Conservation (phyloP, 2,888 invertebrate genomes). For the Seladonia tumulorum region DNA sequence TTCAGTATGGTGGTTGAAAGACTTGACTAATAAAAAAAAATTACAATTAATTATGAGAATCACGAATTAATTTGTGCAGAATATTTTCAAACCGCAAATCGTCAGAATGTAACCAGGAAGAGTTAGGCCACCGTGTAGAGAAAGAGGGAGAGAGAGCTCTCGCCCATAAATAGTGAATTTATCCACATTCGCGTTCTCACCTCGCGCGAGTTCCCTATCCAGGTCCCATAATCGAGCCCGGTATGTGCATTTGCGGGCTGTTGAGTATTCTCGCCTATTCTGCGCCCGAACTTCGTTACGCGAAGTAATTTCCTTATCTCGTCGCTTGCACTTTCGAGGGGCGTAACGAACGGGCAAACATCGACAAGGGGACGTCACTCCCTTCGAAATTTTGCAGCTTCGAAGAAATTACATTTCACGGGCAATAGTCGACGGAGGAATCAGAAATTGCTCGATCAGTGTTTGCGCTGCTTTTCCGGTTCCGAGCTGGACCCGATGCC, state of each 20-base stretch:
- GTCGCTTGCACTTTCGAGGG: slow-evolving; percentile 43
- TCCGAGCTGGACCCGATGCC: slow-evolving; percentile 23
- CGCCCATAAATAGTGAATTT: slow-evolving; percentile 15
- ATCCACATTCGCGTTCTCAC: slow-evolving; percentile 19
- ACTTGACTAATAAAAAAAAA: not conserved
- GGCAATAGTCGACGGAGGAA: slow-evolving; percentile 25
- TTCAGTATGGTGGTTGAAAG: not conserved
- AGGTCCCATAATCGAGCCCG: slow-evolving; percentile 19
- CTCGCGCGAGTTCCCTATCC: slow-evolving; percentile 3
- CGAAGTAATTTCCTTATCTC: slow-evolving; percentile 45
- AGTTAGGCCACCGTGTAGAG: not conserved
- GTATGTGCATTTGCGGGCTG: slow-evolving; percentile 10
- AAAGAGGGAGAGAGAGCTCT: not conserved
- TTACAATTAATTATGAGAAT: not conserved
- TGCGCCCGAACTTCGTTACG: slow-evolving; percentile 47
- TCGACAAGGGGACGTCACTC: not conserved
- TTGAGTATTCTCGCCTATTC: slow-evolving; percentile 14
- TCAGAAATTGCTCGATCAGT: slow-evolving; percentile 72
- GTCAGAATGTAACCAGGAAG: not conserved
- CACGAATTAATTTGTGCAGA: not conserved
- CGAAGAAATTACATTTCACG: slow-evolving; percentile 60
- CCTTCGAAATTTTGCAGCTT: slow-evolving; percentile 31
- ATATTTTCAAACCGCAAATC: not conserved
- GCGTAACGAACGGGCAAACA: slow-evolving; percentile 55
- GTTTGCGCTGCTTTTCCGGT: slow-evolving; percentile 70